These are phyloP conservation scores for Geophilus truncorum DNA, from an alignment of 2,888 invertebrate genomes.

Conservation along the genomic window DNA sequence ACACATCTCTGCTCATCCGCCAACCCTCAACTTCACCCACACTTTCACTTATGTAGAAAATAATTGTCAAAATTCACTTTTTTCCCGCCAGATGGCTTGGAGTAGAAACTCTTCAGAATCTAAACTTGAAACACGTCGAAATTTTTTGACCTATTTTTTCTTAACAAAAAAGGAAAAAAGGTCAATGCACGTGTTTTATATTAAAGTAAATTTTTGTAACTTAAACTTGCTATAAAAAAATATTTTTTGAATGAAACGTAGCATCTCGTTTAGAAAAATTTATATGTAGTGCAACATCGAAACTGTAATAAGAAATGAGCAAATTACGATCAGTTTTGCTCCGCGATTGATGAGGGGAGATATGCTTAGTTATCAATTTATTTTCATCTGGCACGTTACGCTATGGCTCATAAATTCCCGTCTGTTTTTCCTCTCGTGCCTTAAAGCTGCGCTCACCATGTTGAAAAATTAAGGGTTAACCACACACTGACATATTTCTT, in stretches of 20 bases:
- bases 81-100: not conserved
- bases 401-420: slow-evolving; percentile 6
- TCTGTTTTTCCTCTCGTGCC: not conserved
- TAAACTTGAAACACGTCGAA: not conserved
- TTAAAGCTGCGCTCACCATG: not conserved
- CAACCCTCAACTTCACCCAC: not conserved
- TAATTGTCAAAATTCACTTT: not conserved
- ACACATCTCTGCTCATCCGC: not conserved
- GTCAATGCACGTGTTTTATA: not conserved
- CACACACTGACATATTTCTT: not conserved
- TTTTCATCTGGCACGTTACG: not conserved
- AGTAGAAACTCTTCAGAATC: not conserved
- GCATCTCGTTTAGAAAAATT: not conserved
- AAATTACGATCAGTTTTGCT: not conserved
- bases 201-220: not conserved
- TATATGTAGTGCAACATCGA: not conserved
- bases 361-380: slow-evolving; percentile 1
- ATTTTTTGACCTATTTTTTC: not conserved
- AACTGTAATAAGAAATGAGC: not conserved
- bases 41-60: not conserved
- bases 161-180: not conserved
- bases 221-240: not conserved
- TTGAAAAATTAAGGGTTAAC: not conserved
- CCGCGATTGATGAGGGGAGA: not conserved
- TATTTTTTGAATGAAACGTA: not conserved